These are phyloP conservation scores for Limnephilus rhombicus DNA, from an alignment of 2,888 invertebrate genomes.

Conservation along the genomic window DNA sequence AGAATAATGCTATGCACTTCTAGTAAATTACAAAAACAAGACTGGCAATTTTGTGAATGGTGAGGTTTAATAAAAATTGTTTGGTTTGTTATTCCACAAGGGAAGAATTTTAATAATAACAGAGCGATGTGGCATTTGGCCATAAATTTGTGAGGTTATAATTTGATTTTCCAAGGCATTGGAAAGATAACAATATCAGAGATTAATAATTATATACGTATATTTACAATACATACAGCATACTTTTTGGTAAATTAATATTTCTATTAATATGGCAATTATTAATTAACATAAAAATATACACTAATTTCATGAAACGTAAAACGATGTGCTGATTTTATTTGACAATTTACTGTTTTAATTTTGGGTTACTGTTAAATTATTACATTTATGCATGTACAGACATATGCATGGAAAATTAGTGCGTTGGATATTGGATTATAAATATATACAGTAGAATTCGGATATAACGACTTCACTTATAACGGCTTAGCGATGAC, in stretches of 20 bases:
- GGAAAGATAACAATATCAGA: background rate
- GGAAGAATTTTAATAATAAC: slow-evolving; percentile 1
- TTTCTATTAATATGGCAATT: background rate
- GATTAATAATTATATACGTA: background rate
- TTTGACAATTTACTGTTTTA: background rate
- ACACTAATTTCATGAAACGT: background rate
- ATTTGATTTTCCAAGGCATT: background rate
- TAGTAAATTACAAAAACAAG: background rate
- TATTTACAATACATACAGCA: background rate
- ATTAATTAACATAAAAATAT: background rate
- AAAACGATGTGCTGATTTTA: background rate
- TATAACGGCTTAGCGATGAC: no score
- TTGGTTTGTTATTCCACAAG: background rate
- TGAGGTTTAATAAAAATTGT: background rate
- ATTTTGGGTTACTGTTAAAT: background rate
- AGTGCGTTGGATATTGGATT: background rate
- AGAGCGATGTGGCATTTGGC: background rate
- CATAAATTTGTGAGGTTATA: background rate
- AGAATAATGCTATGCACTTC: no score
- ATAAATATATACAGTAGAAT: background rate
- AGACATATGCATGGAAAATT: background rate
- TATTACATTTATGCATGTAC: background rate
- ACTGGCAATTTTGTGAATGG: background rate
- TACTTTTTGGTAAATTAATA: background rate
- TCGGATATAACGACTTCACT: no score